Evolutionary conservation across 1,140 invertebrate species (phyloP).

Genomic region (Mylabris phalerata): DNA sequence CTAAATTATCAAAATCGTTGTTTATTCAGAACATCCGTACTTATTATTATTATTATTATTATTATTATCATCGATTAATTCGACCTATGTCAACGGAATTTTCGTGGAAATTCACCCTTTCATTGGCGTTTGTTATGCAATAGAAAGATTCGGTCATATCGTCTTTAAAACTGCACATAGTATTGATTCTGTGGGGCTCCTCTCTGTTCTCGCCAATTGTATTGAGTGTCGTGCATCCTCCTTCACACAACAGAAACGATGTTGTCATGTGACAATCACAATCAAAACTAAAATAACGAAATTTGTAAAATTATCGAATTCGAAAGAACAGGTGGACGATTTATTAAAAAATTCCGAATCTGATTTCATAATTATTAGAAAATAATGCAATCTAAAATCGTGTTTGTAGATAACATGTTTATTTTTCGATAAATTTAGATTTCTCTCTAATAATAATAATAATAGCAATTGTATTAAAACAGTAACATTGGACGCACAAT

Average conservation of each 20-base stretch:
- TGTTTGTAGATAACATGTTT: slow-evolving; percentile 1
- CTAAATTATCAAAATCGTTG: too few species aligned
- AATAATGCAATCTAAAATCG: too few species aligned
- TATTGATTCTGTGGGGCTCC: slow-evolving; percentile 18
- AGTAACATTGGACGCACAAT: too few species aligned
- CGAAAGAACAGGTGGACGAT: too few species aligned
- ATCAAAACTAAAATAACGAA: too few species aligned
- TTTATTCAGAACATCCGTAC: not conserved
- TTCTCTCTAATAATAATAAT: too few species aligned
- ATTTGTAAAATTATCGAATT: too few species aligned
- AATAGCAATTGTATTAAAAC: too few species aligned
- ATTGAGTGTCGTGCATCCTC: slow-evolving; percentile 5
- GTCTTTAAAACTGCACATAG: slow-evolving; percentile 25
- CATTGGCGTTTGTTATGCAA: slow-evolving; percentile 3
- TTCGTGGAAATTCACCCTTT: not conserved
- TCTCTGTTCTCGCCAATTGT: slow-evolving; percentile 5
- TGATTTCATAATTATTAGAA: too few species aligned
- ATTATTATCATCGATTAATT: not conserved
- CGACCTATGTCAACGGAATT: slow-evolving; percentile 7
- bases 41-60: not conserved
- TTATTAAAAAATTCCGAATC: too few species aligned
- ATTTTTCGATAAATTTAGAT: slow-evolving; percentile 12
- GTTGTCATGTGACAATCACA: slow-evolving; percentile 5
- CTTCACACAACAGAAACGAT: slow-evolving; percentile 11
- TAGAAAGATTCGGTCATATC: slow-evolving; percentile 21